These are phyloP conservation scores for Prolemur simus DNA, from an alignment of 2,113 vertebrate species.

Conservation along the genomic window DNA sequence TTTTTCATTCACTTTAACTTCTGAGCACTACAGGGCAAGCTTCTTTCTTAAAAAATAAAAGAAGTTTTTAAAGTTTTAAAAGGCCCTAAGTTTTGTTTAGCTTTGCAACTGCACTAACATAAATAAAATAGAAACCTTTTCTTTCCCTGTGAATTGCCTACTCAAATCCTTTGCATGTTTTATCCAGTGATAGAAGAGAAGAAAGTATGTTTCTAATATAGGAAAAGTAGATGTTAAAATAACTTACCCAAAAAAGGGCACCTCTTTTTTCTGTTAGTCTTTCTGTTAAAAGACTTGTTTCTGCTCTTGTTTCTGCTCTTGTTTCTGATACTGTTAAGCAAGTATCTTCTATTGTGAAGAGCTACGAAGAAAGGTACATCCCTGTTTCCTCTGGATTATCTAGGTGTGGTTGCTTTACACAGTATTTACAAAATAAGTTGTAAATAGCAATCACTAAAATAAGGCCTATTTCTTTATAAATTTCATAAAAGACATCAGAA, in stretches of 20 bases:
- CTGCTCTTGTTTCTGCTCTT: slow-evolving; percentile 13
- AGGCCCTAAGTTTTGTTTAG: neutral
- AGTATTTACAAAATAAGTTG: neutral
- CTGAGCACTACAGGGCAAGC: neutral
- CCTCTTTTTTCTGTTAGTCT: neutral
- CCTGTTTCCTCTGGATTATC: neutral
- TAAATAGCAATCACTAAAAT: slow-evolving; percentile 2
- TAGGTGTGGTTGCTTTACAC: neutral
- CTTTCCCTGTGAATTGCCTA: neutral
- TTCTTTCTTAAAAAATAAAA: neutral
- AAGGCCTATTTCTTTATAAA: neutral
- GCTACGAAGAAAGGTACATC: neutral
- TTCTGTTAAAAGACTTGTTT: neutral
- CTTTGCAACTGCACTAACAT: neutral
- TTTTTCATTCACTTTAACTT: neutral
- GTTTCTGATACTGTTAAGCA: too few relatives aligned
- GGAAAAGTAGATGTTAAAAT: slow-evolving; percentile 25
- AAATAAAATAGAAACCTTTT: neutral
- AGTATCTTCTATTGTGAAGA: neutral
- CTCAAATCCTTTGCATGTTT: neutral
- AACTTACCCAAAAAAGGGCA: neutral
- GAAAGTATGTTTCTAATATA: neutral
- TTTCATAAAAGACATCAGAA: slow-evolving; percentile 42
- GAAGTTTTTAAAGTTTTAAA: neutral
- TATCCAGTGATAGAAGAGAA: neutral